Evolutionary conservation across 2,888 invertebrate species (phyloP), one percentile per base, ranked within the genome.

Genomic region (Nebria salina): DNA sequence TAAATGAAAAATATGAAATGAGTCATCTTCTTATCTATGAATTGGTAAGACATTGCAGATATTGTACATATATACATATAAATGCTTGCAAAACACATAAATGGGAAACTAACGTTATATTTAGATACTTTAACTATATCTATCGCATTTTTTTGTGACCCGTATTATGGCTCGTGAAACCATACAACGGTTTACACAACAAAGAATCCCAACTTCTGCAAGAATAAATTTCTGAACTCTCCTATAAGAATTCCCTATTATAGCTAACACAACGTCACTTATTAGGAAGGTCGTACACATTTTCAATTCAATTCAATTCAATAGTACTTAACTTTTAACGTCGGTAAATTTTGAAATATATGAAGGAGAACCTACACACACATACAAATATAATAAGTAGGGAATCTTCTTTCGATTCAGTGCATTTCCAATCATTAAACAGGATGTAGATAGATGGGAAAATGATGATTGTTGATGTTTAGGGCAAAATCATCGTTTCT

Each of bases 361-460:
- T 34, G 34, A 34, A 34, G 34, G 34, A 34, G 1, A 34, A 34
- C 34, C 34, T 34, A 42, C 25, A 26, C 75, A 65, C 41, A 77
- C 82, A 82, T 82, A 82, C 65, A 77, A 34, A n/a, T 7, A 76
- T 74, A 54, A 72, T 54, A 25, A 43, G 34, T 15, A 11, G 74
- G 54, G 78, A 72, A 79, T 79, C 74, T 79, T n/a, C 65, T 54
- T 54, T 79, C 86, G 85, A 85, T 83, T 86, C 80, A 85, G 82
- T 85, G 85, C 84, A 82, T 86, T 85, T 84, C 82, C 86, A 85
- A 87, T 87, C 86, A 87, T 87, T 88, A 87, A 85, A 86, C 84
- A 85, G 87, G 86, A 87, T 86, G 86, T 86, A 87, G 86, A 41
- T 66, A 73, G 42, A 79, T 74, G 74, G 68, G 25, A 70, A 70